Conservation (phyloP, 2,113 vertebrate species). For the Charina bottae region DNA sequence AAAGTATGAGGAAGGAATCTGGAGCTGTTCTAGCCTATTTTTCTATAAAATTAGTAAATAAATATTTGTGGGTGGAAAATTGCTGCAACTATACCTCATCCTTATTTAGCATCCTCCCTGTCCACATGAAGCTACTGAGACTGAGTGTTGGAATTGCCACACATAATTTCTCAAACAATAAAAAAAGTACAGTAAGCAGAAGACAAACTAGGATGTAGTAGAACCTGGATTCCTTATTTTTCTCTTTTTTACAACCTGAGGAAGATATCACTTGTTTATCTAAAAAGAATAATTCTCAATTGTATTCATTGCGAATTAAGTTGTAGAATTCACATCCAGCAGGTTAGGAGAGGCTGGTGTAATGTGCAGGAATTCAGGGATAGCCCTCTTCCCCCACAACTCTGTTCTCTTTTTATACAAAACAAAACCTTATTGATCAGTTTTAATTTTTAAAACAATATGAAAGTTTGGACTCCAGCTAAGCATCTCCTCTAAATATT, state of each 20-base stretch:
- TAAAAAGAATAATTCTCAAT: background rate
- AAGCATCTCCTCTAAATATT: slow-evolving; percentile 12
- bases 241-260: background rate
- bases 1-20: background rate
- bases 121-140: background rate
- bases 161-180: background rate
- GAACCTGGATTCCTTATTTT: background rate
- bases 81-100: background rate
- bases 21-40: background rate
- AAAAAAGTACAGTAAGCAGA: background rate
- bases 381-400: background rate
- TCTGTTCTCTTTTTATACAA: background rate
- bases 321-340: background rate
- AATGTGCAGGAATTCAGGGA: background rate
- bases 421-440: background rate
- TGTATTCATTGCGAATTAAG: background rate
- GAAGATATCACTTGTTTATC: background rate
- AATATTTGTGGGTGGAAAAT: background rate
- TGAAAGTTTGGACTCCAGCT: slow-evolving; percentile 4
- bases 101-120: background rate
- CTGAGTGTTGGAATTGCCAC: background rate
- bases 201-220: background rate
- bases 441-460: background rate
- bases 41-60: background rate
- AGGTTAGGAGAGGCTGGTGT: background rate